Conservation (phyloP, 2,888 invertebrate species). For the Sphecodes monilicornis region DNA sequence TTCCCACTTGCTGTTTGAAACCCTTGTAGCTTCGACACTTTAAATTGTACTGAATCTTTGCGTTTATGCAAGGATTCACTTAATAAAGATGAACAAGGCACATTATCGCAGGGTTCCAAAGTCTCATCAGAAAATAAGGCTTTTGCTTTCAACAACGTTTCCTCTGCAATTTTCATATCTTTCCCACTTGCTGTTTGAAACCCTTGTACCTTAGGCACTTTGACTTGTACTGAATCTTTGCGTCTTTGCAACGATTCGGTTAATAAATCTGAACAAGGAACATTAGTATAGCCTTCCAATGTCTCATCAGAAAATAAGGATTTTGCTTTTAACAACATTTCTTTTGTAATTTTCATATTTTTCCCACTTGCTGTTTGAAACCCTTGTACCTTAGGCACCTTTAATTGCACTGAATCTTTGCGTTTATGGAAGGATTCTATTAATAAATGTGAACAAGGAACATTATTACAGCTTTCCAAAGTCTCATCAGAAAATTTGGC, state of each 20-base stretch:
- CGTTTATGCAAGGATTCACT: not conserved
- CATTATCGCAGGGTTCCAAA: not conserved
- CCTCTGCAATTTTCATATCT: not conserved
- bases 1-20: constrained; percentile 34
- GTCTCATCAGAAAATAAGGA: not conserved
- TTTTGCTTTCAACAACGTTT: not conserved
- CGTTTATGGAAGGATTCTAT: not conserved
- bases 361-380: constrained; percentile 35
- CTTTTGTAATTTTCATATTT: constrained; percentile 17
- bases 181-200: constrained; percentile 6
- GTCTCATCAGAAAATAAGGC: not conserved
- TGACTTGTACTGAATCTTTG: not conserved
- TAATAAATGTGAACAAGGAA: not conserved
- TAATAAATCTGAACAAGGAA: not conserved
- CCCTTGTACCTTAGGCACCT: not conserved
- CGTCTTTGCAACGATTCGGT: not conserved
- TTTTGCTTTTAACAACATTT: constrained; percentile 32
- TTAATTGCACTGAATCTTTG: not conserved
- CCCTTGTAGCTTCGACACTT: not conserved
- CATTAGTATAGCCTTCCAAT: not conserved
- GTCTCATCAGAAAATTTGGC: not conserved
- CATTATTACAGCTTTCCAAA: not conserved
- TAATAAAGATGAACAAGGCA: not conserved
- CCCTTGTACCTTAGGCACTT: not conserved
- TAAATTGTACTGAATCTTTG: not conserved